Conservation (phyloP, 1,140 invertebrate species). For the Chironomus striatipennis region DNA sequence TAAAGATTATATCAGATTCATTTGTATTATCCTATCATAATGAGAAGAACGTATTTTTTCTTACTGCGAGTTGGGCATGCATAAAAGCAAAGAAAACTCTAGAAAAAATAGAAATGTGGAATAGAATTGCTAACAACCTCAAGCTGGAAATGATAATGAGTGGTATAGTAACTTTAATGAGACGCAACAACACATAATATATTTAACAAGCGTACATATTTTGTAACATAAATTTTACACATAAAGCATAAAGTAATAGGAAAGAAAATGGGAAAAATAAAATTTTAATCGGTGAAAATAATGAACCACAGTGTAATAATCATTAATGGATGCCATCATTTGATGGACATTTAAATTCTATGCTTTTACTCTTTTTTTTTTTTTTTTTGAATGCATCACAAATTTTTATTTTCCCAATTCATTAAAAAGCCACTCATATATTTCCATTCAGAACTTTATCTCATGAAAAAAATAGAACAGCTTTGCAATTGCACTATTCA, state of each 20-base stretch:
- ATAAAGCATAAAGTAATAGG: too few relatives aligned
- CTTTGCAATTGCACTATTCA: not conserved
- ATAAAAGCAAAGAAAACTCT: not conserved
- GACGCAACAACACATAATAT: not conserved
- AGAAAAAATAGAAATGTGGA: not conserved
- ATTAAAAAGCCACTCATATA: too few relatives aligned
- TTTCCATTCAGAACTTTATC: too few relatives aligned
- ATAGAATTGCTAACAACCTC: not conserved
- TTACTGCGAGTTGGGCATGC: not conserved
- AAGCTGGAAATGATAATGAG: not conserved
- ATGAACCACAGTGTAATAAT: not conserved
- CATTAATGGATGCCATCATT: not conserved
- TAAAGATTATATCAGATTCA: not conserved
- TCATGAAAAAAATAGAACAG: too few relatives aligned
- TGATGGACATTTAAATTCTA: not conserved
- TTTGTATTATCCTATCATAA: not conserved
- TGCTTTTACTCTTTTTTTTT: not conserved
- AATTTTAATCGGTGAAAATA: slow-evolving; percentile 14
- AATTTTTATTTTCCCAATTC: too few relatives aligned
- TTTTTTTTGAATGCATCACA: not conserved
- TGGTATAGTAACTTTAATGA: slow-evolving; percentile 1
- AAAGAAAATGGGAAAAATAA: not conserved
- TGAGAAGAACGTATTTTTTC: not conserved
- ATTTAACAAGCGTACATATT: not conserved
- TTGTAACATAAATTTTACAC: not conserved